Evolutionary conservation across 1,140 invertebrate genomes (phyloP), one percentile per base, ranked within the genome.

Genomic region (fruit fly (Drosophila melanogaster)): DNA sequence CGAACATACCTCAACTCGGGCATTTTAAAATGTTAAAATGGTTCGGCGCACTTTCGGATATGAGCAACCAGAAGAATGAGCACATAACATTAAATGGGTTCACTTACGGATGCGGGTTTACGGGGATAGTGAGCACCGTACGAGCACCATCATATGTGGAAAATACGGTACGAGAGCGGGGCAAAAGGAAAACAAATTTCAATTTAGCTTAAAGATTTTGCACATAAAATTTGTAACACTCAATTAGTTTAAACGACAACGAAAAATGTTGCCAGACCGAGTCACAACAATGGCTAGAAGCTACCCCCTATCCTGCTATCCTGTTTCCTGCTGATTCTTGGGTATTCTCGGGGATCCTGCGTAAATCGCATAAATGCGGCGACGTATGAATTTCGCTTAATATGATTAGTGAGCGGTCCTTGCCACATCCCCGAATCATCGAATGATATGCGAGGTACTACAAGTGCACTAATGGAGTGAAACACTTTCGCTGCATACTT

Each of bases 161-260:
- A 67, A 79, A 79, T 81, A n/a, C n/a, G n/a, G 64, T 86, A 64
- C 43, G 60, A 47, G 60, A 57, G 66, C 64, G 19, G 33, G 19
- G 43, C 59, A 73, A 64, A 74, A 74, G 19, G 74, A 86, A 86
- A 87, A 86, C 81, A 86, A 86, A 86, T 86, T 86, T 89, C 84
- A 87, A 87, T 87, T 87, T 87, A 84, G 84, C 79, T 87, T 87
- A 87, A 87, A 87, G 84, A 89, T 89, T 84, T 87, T 90, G 73
- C 81, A 90, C 80, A 90, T 90, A 90, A 90, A 90, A 90, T 90
- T 90, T 90, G 86, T 90, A 90, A 90, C 85, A 90, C 85, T 86
- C 85, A 90, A 90, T 90, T 90, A 90, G 81, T 81, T 87, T 87
- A 89, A 89, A 83, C 83, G 84, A 87, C 83, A 81, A 65, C 81